phyloP scores from a whole-genome alignment of 1,140 invertebrate genomes.

The Ceratoteleas bidentatus region DNA sequence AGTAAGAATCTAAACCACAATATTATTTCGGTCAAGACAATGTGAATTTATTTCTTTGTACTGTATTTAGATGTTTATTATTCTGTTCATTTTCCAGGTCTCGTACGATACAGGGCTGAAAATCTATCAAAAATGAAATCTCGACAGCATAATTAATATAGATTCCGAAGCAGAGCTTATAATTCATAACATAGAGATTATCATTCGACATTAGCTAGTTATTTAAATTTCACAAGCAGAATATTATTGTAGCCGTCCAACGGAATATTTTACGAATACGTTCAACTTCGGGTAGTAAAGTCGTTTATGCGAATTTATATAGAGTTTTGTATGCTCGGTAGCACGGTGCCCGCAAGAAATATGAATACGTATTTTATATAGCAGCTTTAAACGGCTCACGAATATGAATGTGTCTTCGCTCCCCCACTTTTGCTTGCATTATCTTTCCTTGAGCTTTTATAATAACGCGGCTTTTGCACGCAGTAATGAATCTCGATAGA shows the following conservation, averaged over 20 bases:
- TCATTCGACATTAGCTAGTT: slow-evolving; percentile 45
- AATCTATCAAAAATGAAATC: too few species aligned
- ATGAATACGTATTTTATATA: slow-evolving; percentile 75
- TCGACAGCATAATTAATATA: slow-evolving; percentile 32
- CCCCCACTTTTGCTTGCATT: slow-evolving; percentile 49
- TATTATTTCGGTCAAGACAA: too few species aligned
- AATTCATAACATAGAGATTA: slow-evolving; percentile 51
- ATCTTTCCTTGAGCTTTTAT: slow-evolving; percentile 66
- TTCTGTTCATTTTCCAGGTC: too few species aligned
- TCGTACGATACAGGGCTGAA: too few species aligned
- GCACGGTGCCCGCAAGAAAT: slow-evolving; percentile 67
- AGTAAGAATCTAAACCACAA: too few species aligned
- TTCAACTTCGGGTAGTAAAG: slow-evolving; percentile 72
- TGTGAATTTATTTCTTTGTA: too few species aligned
- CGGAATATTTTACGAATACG: slow-evolving; percentile 58
- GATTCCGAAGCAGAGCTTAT: slow-evolving; percentile 12
- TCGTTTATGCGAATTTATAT: slow-evolving; percentile 75
- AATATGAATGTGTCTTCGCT: slow-evolving; percentile 66
- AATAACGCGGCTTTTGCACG: slow-evolving; percentile 38
- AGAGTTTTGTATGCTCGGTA: slow-evolving; percentile 65
- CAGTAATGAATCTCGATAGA: slow-evolving; percentile 59
- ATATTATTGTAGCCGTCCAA: slow-evolving; percentile 64
- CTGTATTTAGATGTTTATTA: too few species aligned
- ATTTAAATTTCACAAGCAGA: slow-evolving; percentile 62
- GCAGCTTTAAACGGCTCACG: slow-evolving; percentile 68